phyloP scores from a whole-genome alignment of 2,797 vertebrate genomes.

The Rhynchotus rufescens region DNA sequence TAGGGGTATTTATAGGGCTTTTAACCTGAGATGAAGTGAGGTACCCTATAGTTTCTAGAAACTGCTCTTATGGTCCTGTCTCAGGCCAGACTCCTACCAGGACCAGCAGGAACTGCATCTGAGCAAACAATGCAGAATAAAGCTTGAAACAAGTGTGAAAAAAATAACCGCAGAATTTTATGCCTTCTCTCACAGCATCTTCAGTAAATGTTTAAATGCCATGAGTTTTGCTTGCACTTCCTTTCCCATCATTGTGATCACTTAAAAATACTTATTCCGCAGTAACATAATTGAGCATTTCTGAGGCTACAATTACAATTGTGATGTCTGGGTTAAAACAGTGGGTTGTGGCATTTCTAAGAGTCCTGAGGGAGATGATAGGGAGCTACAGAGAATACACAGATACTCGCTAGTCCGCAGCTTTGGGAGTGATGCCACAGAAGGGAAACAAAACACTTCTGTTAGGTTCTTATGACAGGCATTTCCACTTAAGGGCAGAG shows the following conservation, averaged over 20 bases:
- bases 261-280: constrained; percentile 11
- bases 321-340: constrained; percentile 9
- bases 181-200: neutral
- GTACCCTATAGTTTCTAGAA: neutral
- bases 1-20: neutral
- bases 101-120: neutral
- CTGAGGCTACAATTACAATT: constrained; percentile 3
- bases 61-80: neutral
- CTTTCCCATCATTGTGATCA: constrained; percentile 48
- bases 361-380: constrained; percentile 23
- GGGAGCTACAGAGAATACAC: neutral
- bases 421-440: neutral
- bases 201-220: constrained; percentile 21
- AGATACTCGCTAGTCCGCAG: neutral
- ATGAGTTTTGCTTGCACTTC: constrained; percentile 11
- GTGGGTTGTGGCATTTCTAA: constrained; percentile 25
- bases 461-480: neutral
- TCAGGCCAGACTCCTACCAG: neutral
- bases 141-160: neutral
- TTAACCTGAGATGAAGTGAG: neutral
- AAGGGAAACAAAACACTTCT: neutral
- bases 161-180: neutral
- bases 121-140: neutral
- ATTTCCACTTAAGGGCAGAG: neutral
- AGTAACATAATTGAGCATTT: constrained; percentile 3